Base-by-base conservation (phyloP, 2,113 vertebrate genomes). In the Erythrolamprus reginae region DNA sequence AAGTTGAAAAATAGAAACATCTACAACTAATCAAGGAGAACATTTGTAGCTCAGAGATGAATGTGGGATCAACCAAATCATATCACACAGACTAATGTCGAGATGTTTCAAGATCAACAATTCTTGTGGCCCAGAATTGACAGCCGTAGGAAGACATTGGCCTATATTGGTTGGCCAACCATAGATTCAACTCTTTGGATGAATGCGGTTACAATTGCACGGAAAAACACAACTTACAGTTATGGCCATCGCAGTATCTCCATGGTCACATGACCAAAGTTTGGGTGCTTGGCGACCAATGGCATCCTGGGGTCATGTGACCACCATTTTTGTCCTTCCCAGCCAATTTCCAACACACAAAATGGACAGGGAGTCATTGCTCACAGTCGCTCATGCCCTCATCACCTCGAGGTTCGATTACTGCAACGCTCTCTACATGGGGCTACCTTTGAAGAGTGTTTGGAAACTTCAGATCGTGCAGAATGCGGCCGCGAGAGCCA, bases 1-100 rank as follows among this genome's bases (percentile, higher is more conserved):
- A 89, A 51, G 47, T 4, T 38, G 45, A 86, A 90, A 33, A 85
- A 91, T 28, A 58, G 10, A 58, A 58, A 28, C 92, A 5, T 19
- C 70, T 47, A 42, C 38, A 88, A 91, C 91, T 33, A 70, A 89
- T 77, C 10, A 58, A 58, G 56, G 10, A 10, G 24, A 28, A 26
- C 28, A 28, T 45, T 45, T 45, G 23, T 26, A 26, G 24, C 56
- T 58, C 56, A 58, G 24, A 24, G 56, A 26, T 58, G 56, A 58
- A 58, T 24, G 24, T 47, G 51, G 58, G 83, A 92, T 42, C 5
- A 87, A 90, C 86, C 88, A 91, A 92, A 88, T 53, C n/a, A 85
- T 26, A 10, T 38, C 38, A 24, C 33, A 85, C 17, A 50, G 26
- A 17, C 51, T 88, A 38, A 85, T 89, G 92, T 6, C 45, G 90